A percentile compares a stretch with the other conserved stretches of the same genome.
phyloP scores from a whole-genome alignment of 2,888 invertebrate species.

The Apomyelois bistriatella region DNA sequence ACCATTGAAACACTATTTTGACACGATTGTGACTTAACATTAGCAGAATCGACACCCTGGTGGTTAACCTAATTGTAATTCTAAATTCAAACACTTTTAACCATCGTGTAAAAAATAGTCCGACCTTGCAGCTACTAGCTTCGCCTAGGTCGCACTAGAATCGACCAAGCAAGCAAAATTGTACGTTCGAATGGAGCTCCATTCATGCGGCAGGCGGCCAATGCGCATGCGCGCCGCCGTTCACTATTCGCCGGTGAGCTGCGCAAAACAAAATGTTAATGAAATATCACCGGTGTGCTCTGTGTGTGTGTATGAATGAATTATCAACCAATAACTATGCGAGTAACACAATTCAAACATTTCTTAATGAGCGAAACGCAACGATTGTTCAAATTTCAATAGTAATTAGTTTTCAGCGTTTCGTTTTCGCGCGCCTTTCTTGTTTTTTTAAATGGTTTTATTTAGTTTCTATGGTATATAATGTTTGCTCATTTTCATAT shows the following conservation, averaged over 20 bases:
- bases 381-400: background rate
- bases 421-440: background rate
- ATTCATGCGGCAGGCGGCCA: constrained; percentile 57
- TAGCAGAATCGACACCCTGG: no score
- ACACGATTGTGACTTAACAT: no score
- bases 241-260: constrained; percentile 41
- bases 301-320: constrained; percentile 14
- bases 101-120: background rate
- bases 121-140: background rate
- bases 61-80: no score
- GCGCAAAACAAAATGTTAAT: constrained; percentile 35
- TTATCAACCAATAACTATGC: constrained; percentile 13
- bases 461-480: no score
- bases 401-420: background rate
- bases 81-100: background rate
- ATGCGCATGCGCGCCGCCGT: constrained; percentile 38
- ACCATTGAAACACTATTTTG: no score
- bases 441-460: background rate
- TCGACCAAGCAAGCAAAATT: constrained; percentile 32
- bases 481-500: no score
- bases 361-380: background rate
- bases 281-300: constrained; percentile 22
- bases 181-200: constrained; percentile 52
- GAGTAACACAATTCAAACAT: background rate
- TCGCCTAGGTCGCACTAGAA: constrained; percentile 39